phyloP scores from a whole-genome alignment of 2,888 invertebrate species.

The Drosophila limbata region DNA sequence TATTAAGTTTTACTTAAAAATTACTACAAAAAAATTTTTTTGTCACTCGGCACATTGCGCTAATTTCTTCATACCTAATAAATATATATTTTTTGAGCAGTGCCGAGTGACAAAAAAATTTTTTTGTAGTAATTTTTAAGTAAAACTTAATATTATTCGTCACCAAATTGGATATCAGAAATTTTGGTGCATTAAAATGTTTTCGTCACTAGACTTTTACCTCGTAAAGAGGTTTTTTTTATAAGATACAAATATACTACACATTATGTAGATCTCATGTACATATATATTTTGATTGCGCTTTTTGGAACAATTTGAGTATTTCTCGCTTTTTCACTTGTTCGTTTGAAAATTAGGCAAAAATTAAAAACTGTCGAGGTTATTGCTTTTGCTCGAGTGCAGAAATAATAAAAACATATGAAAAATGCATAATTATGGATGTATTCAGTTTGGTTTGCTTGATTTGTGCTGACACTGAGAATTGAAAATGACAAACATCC shows the following conservation, averaged over 20 bases:
- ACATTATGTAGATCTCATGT: constrained; percentile 18
- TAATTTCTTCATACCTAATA: no score
- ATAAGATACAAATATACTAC: constrained; percentile 17
- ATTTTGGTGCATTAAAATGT: no score
- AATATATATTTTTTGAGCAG: no score
- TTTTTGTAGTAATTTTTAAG: no score
- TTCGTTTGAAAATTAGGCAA: constrained; percentile 54
- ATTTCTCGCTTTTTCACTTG: constrained; percentile 45
- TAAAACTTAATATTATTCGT: no score
- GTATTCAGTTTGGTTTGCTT: constrained; percentile 37
- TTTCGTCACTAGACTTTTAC: no score
- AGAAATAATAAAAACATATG: constrained; percentile 45
- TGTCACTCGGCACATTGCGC: no score
- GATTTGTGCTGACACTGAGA: constrained; percentile 46
- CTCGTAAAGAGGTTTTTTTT: no score
- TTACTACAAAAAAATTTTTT: no score
- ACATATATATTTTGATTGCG: constrained; percentile 68
- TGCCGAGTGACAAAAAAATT: no score
- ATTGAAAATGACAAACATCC: constrained; percentile 27
- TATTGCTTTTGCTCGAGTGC: constrained; percentile 60
- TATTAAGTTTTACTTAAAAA: no score
- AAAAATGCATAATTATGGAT: constrained; percentile 61
- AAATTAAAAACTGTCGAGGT: constrained; percentile 62
- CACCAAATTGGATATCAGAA: no score
- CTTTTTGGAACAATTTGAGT: constrained; percentile 61